A percentile compares a stretch with the other conserved stretches of the same genome.
Conservation (phyloP, 2,888 invertebrate genomes). For the Ceraclea dissimilis region DNA sequence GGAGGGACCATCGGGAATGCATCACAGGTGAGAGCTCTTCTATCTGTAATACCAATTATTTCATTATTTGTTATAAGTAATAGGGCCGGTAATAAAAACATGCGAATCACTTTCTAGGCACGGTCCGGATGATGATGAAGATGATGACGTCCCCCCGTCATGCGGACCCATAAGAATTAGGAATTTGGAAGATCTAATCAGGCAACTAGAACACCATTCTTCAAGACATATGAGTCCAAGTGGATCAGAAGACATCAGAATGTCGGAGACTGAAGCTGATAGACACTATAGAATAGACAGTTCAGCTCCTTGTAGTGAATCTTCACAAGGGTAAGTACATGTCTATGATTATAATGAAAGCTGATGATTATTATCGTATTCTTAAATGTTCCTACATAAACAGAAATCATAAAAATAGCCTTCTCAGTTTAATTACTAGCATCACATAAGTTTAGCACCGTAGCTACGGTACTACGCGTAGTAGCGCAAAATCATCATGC, state of each 20-base stretch:
- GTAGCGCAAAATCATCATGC: too few species aligned
- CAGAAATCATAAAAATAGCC: too few species aligned
- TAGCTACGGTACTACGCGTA: too few species aligned
- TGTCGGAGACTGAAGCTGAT: slow-evolving; percentile 85
- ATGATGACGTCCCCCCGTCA: slow-evolving; percentile 70
- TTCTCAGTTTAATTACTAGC: too few species aligned
- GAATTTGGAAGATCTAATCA: slow-evolving; percentile 83
- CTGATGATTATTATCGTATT: too few species aligned
- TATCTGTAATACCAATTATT: too few species aligned
- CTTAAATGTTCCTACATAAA: too few species aligned
- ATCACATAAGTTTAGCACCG: too few species aligned
- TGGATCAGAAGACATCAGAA: slow-evolving; percentile 82
- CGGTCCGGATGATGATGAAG: slow-evolving; percentile 39
- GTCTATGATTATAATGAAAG: too few species aligned
- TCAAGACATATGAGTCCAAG: slow-evolving; percentile 83
- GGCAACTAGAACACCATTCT: slow-evolving; percentile 82
- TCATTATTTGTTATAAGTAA: too few species aligned
- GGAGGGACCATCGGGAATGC: slow-evolving; percentile 34
- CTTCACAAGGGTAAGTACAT: slow-evolving; percentile 58
- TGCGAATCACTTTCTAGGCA: slow-evolving; percentile 7
- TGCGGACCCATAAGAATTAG: slow-evolving; percentile 83
- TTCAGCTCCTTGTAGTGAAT: slow-evolving; percentile 62
- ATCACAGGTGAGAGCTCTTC: slow-evolving; percentile 34
- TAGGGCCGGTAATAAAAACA: background rate
- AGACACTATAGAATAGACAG: slow-evolving; percentile 80